Evolutionary conservation across 2,797 vertebrate genomes (phyloP), one percentile per base, ranked within the genome.

Genomic region (Gadopsis bispinosus): DNA sequence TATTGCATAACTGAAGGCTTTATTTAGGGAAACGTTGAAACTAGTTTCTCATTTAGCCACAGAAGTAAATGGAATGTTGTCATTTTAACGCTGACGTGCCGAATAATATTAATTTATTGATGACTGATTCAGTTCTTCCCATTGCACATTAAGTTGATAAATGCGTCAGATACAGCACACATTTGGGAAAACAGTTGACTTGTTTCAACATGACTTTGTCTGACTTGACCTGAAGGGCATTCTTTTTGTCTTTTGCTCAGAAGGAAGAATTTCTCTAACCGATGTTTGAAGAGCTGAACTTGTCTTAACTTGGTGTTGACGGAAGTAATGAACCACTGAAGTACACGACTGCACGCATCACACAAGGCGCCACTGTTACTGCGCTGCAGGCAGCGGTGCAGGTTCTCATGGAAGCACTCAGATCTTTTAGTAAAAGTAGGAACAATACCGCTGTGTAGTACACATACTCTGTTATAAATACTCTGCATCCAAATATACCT

Each of bases 231-330:
- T 55, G 53, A 5, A 0, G 76, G 74, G 75, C 43, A 68, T 78
- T 83, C 83, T 58, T 39, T 0, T 29, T 80, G 80, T 37, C 0
- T 29, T 39, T 39, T 9, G 5, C 41, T 0, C 17, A 26, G 22
- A 26, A 12, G 0, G 69, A 77, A 73, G 41, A 17, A 0, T 83
- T 81, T 83, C 31, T 72, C 26, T 39, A 48, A 55, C 19, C 69
- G 20, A 65, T n/a, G 0, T 66, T 58, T 43, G 61, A 78, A 19
- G 3, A 67, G 54, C 41, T 61, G 26, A 77, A 79, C 83, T 45
- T 77, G 85, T 84, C 53, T 43, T 54, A 67, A 73, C 85, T 67
- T 73, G 82, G 37, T 17, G 29, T 37, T 20, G 37, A 47, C 10
- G 7, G 60, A 69, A 37, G 53, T 51, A 20, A 58, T 48, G 19